Percentiles rank a stretch among this genome's conserved stretches.
phyloP scores from a whole-genome alignment of 2,888 invertebrate species.

The Drosophila pegasa region DNA sequence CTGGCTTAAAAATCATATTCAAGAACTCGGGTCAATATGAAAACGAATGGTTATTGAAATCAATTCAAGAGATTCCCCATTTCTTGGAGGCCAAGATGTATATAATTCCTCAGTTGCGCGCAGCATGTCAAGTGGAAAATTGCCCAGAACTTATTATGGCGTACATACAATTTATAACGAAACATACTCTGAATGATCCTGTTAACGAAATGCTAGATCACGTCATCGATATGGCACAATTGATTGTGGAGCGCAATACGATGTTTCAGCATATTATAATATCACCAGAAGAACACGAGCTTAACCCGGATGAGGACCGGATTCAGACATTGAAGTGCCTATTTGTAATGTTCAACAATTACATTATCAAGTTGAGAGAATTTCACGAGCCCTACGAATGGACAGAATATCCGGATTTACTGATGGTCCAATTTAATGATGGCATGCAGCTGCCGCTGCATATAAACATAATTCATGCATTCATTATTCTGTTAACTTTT shows the following conservation, averaged over 20 bases:
- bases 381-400: constrained; percentile 83
- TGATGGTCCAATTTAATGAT: constrained; percentile 85
- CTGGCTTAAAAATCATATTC: constrained; percentile 90
- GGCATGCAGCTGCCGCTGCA: constrained; percentile 84
- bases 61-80: constrained; percentile 91
- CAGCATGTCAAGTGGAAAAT: constrained; percentile 96
- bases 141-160: constrained; percentile 90
- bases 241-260: constrained; percentile 95
- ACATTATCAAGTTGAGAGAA: constrained; percentile 88
- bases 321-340: constrained; percentile 89
- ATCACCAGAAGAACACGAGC: constrained; percentile 67
- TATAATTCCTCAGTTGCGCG: constrained; percentile 90
- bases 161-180: constrained; percentile 93
- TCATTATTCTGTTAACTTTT: constrained; percentile 92
- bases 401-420: constrained; percentile 84
- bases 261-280: constrained; percentile 93
- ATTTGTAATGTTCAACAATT: constrained; percentile 90
- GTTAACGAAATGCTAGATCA: constrained; percentile 89
- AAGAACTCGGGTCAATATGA: constrained; percentile 84
- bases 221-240: constrained; percentile 93
- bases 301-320: constrained; percentile 81
- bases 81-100: constrained; percentile 90
- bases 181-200: constrained; percentile 89
- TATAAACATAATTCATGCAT: constrained; percentile 90
- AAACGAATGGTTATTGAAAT: constrained; percentile 87